Evolutionary conservation across 2,113 vertebrate species (phyloP).

Genomic region (Gobiocypris rarus): DNA sequence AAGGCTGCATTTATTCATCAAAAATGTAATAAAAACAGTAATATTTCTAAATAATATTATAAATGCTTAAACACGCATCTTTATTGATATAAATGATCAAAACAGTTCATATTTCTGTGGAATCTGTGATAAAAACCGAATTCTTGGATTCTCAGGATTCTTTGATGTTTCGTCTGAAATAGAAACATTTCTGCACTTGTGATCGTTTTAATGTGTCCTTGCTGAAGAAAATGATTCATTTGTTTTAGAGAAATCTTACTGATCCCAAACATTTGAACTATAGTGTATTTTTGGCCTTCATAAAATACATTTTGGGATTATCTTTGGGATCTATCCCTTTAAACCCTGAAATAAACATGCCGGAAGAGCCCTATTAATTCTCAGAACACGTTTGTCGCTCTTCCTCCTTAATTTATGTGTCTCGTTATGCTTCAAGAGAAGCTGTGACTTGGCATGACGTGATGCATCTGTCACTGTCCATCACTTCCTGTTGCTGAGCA

Average conservation of each 20-base stretch:
- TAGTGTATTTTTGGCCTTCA: background rate
- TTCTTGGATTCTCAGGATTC: too few relatives aligned
- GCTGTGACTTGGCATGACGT: constrained; percentile 30
- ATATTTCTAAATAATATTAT: too few relatives aligned
- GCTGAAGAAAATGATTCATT: background rate
- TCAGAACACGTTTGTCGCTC: background rate
- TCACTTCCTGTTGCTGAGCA: constrained; percentile 57
- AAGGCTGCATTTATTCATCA: background rate
- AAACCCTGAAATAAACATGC: background rate
- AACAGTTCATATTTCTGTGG: background rate
- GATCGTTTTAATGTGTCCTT: background rate
- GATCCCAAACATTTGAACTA: background rate
- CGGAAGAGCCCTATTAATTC: background rate
- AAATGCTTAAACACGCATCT: background rate
- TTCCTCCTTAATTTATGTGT: constrained; percentile 19
- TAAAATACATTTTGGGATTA: background rate
- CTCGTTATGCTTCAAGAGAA: constrained; percentile 25
- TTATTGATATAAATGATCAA: background rate
- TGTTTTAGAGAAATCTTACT: background rate
- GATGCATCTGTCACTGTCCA: constrained; percentile 43
- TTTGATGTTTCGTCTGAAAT: too few relatives aligned
- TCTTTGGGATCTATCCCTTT: background rate
- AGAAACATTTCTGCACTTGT: too few relatives aligned
- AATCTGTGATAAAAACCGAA: background rate
- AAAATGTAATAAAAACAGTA: too few relatives aligned